Base-by-base conservation (phyloP, 2,113 vertebrate species). In the Dasyornis broadbenti region DNA sequence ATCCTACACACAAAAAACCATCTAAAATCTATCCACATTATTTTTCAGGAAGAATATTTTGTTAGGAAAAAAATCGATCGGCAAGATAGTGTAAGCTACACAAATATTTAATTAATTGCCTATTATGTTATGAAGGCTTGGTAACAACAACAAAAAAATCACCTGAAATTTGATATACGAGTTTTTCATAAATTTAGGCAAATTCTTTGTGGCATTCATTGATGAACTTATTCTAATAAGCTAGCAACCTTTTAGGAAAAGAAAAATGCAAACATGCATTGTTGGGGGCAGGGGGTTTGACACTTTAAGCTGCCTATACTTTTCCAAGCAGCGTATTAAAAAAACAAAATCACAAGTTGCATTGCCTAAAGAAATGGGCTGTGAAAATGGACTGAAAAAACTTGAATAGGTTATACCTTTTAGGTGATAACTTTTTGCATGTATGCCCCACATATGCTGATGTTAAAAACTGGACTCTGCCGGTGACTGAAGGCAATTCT, bases 21-120 rank as follows among this genome's bases (percentile, higher is more conserved):
- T 10, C 33, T 12, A 33, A 69, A 82, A 83, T 2, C 1, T 20
- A 19, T 7, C 15, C 9, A 37, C 7, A 2, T 11, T 0, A 6
- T 50, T 78, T 31, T 31, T 5, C 14, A 27, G 37, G 77, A 79
- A 63, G 7, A 54, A 27, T 33, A 52, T 12, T 60, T 57, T 37
- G 4, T 44, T 68, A 59, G 20, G 14, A 63, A 79, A n/a, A 68
- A 73, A 73, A 22, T 53, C 27, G 45, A 13, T 52, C 28, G 71
- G 19, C 6, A 72, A 57, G n/a, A 20, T 3, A 70, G 18, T 5
- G 10, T 35, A 68, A 68, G 9, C 10, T 30, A 57, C 59, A 11
- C 4, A 78, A 80, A 60, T 72, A 86, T 33, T 71, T 42, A 60
- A 47, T 45, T 68, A 82, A 78, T 44, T 63, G 3, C 8, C 59